Percentiles rank a stretch among this genome's conserved stretches.
Evolutionary conservation across 1,140 invertebrate genomes (phyloP).

Genomic region (Zophobas atratus): DNA sequence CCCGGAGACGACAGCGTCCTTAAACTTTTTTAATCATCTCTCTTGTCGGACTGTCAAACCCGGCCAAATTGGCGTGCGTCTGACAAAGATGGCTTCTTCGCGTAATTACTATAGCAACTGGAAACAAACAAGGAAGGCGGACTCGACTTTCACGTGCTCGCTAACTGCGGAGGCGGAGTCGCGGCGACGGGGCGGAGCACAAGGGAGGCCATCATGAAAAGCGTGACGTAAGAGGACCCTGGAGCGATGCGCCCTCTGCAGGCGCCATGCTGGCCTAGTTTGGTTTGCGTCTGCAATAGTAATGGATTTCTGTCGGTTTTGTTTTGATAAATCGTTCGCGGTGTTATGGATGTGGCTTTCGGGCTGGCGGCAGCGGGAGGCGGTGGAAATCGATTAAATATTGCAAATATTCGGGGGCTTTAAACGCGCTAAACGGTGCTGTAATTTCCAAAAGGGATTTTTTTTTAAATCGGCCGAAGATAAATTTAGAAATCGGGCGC

Average conservation of each 20-base stretch:
- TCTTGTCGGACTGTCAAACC: constrained; percentile 21
- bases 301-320: too few species aligned
- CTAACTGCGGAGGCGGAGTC: constrained; percentile 35
- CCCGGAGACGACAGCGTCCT: constrained; percentile 13
- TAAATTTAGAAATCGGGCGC: too few species aligned
- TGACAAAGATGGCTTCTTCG: constrained; percentile 54
- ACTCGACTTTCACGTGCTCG: constrained; percentile 48
- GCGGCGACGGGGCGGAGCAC: constrained; percentile 29
- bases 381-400: too few species aligned
- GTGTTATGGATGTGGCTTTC: too few species aligned
- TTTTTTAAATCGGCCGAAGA: too few species aligned
- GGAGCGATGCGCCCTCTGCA: constrained; percentile 47
- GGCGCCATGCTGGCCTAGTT: constrained; percentile 1
- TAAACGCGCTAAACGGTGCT: too few species aligned
- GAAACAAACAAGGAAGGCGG: constrained; percentile 46
- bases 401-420: too few species aligned
- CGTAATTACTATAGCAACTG: constrained; percentile 52
- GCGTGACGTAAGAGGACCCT: constrained; percentile 42
- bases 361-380: too few species aligned
- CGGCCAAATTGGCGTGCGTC: constrained; percentile 26
- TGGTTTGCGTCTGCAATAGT: constrained; percentile 8
- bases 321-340: too few species aligned
- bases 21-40: constrained; percentile 43
- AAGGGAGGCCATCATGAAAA: constrained; percentile 53
- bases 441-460: too few species aligned